Evolutionary conservation across 2,113 vertebrate species (phyloP).

Genomic region (Gymnarchus niloticus): DNA sequence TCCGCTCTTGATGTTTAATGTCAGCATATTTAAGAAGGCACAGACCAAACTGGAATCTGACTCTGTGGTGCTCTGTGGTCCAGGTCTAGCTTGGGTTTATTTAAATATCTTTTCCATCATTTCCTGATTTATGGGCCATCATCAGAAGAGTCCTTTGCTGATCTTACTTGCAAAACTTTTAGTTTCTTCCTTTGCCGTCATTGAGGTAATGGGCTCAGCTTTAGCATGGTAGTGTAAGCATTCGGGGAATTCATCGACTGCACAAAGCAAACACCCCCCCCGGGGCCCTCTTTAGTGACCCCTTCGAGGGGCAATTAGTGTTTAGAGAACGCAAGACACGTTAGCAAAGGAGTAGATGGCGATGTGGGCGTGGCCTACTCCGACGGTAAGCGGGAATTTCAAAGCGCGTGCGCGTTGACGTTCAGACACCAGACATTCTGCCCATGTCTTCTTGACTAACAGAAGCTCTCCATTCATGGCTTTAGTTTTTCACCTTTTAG

Average conservation of each 20-base stretch:
- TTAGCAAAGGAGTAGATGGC: constrained; percentile 38
- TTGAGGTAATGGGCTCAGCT: constrained; percentile 35
- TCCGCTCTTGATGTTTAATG: background rate
- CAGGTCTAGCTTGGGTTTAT: constrained; percentile 47
- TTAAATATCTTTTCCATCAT: constrained; percentile 50
- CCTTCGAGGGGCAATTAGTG: constrained; percentile 44
- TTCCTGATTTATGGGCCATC: constrained; percentile 49
- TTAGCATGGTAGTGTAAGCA: constrained; percentile 8
- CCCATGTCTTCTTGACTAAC: no score
- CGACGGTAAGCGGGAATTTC: constrained; percentile 35
- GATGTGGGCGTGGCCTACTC: no score
- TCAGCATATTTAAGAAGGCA: background rate
- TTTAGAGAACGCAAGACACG: constrained; percentile 38
- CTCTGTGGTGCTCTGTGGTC: constrained; percentile 27
- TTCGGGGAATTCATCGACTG: constrained; percentile 3
- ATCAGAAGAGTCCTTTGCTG: constrained; percentile 42
- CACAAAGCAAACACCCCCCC: constrained; percentile 23
- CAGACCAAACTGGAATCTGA: no score
- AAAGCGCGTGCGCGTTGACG: constrained; percentile 16
- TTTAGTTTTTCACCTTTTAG: background rate
- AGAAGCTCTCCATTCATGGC: background rate
- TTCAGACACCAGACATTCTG: background rate
- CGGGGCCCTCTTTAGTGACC: background rate
- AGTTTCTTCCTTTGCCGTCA: constrained; percentile 26
- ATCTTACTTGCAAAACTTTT: constrained; percentile 20